phyloP scores from a whole-genome alignment of 2,797 vertebrate genomes.

The Microtus obscurus region DNA sequence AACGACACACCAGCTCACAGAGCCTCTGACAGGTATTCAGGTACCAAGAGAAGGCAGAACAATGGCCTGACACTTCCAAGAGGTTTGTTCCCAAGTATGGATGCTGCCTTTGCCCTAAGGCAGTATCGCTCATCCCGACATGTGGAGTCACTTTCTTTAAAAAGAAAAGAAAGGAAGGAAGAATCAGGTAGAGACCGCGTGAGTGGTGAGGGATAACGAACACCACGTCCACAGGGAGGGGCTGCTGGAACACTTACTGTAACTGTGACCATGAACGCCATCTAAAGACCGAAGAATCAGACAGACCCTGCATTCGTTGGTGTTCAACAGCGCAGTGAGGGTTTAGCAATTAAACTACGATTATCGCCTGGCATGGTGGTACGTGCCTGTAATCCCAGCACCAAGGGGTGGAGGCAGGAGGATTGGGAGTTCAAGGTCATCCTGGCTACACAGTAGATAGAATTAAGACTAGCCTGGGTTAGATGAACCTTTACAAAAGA shows the following conservation, averaged over 20 bases:
- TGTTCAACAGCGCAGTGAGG: slow-evolving; percentile 39
- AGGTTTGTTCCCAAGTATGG: slow-evolving; percentile 64
- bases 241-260: slow-evolving; percentile 68
- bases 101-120: slow-evolving; percentile 49
- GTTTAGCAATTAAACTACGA: slow-evolving; percentile 41
- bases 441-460: neutral
- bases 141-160: slow-evolving; percentile 32
- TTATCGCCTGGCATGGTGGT: neutral
- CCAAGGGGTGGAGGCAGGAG: neutral
- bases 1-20: slow-evolving; percentile 60
- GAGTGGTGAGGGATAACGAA: slow-evolving; percentile 57
- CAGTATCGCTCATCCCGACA: slow-evolving; percentile 63
- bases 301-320: slow-evolving; percentile 32
- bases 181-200: slow-evolving; percentile 62
- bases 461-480: neutral
- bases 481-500: neutral
- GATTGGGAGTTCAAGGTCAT: neutral
- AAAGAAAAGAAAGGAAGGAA: neutral
- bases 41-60: slow-evolving; percentile 55
- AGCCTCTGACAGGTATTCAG: slow-evolving; percentile 61
- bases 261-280: slow-evolving; percentile 47
- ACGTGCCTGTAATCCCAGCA: neutral
- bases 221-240: slow-evolving; percentile 74
- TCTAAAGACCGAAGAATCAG: slow-evolving; percentile 63
- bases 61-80: slow-evolving; percentile 50